phyloP scores from a whole-genome alignment of 2,797 vertebrate genomes.

The Leuciscus waleckii region DNA sequence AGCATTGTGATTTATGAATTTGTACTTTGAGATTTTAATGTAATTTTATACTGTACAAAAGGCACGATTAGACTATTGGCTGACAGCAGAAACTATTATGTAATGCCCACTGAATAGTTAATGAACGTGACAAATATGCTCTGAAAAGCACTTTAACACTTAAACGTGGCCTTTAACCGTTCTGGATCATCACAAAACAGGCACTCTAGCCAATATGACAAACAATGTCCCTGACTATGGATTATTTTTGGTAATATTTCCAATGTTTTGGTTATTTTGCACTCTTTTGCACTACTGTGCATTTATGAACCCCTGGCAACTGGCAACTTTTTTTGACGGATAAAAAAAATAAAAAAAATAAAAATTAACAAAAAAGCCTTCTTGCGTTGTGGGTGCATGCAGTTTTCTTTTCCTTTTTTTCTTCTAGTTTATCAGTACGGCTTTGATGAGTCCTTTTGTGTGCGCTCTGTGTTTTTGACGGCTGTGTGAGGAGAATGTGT shows the following conservation, averaged over 20 bases:
- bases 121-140: constrained; percentile 6
- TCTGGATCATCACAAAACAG: constrained; percentile 11
- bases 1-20: constrained; percentile 15
- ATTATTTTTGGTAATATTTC: not conserved
- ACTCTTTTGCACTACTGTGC: not conserved
- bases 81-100: not conserved
- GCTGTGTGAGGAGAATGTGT: constrained; percentile 43
- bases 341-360: constrained; percentile 18
- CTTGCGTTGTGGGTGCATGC: constrained; percentile 30
- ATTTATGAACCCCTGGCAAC: not conserved
- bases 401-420: constrained; percentile 14
- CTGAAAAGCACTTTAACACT: constrained; percentile 20
- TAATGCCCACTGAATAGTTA: not conserved
- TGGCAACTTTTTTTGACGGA: not conserved
- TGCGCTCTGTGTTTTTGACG: constrained; percentile 34
- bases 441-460: constrained; percentile 54
- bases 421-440: constrained; percentile 37
- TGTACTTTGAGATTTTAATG: constrained; percentile 10
- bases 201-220: not conserved
- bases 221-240: not conserved
- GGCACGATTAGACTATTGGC: not conserved
- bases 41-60: not conserved
- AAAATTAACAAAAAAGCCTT: constrained; percentile 28
- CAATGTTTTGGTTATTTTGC: not conserved
- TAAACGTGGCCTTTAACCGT: not conserved